These are phyloP conservation scores for Zootermopsis nevadensis DNA, from an alignment of 2,888 invertebrate species.

Conservation along the genomic window DNA sequence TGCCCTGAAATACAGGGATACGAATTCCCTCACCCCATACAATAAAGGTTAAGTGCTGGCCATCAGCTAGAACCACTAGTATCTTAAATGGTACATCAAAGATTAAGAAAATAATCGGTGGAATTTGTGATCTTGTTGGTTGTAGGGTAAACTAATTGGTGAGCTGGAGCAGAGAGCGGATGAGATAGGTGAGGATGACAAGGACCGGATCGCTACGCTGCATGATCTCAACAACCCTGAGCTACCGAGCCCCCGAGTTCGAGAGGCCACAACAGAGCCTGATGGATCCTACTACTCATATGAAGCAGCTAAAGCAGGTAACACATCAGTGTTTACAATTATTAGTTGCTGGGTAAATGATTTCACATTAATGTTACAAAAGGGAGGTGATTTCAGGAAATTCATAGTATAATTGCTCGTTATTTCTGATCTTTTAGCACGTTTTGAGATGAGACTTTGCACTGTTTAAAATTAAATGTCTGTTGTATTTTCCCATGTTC, in stretches of 20 bases:
- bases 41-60: not conserved
- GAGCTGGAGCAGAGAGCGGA: constrained; percentile 26
- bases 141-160: constrained; percentile 21
- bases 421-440: no score
- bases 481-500: no score
- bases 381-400: no score
- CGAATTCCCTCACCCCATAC: no score
- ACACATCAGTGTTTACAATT: no score
- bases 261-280: constrained; percentile 57
- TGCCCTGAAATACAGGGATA: no score
- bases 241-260: constrained; percentile 58
- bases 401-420: no score
- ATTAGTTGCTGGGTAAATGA: no score
- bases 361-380: no score
- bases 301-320: constrained; percentile 55
- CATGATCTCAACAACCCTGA: constrained; percentile 53
- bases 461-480: no score
- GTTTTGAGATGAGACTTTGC: no score
- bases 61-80: not conserved
- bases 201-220: constrained; percentile 33
- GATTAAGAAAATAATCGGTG: not conserved
- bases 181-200: constrained; percentile 43
- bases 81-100: not conserved
- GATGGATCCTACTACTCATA: constrained; percentile 57
- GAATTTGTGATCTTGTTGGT: not conserved